Base-by-base conservation (phyloP, 2,888 invertebrate species). In the Pristionchus maxplancki region DNA sequence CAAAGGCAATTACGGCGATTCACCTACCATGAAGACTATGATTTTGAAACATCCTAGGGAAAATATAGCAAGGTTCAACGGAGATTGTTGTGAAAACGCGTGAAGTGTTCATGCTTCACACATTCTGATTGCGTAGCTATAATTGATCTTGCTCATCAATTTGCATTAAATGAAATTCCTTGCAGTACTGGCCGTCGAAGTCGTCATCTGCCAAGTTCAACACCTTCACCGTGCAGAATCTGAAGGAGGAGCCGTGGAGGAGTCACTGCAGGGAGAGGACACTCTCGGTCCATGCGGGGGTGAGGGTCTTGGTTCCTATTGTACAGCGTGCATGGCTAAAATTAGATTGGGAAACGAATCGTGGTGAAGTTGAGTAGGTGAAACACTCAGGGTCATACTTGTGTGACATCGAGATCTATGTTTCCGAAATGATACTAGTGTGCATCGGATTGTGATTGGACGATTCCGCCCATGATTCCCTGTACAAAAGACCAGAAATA, bases 111-210 rank as follows among this genome's bases (percentile, higher is more conserved):
- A 9, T 44, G 44, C 11, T 44, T 44, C 44, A 44, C 44, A 44
- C 11, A 44, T 44, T 44, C 44, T 6, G 11, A 44, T 9, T 44
- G 44, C 44, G 44, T 44, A 44, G 44, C 11, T 44, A n/a, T 58
- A 58, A 17, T 58, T 17, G 58, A 58, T 58, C 58, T 6, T 17
- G 58, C n/a, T 58, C 24, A 53, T 48, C 17, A 50, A 1, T 58
- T n/a, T 11, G 20, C 24, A 58, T 6, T n/a, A n/a, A n/a, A 58
- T 2, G 24, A 24, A 24, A 58, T 6, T 9, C n/a, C n/a, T 90
- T 93, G 88, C 90, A 94, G 93, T 94, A 94, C 88, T 94, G 94
- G 94, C 94, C 94, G 11, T 88, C 90, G 15, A 91, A 91, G 13
- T 58, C 87, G 13, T 82, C 40, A 9, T 20, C 50, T 1, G 15